These are phyloP conservation scores for Alloplasta piceator DNA, from an alignment of 2,888 invertebrate species.

Conservation along the genomic window DNA sequence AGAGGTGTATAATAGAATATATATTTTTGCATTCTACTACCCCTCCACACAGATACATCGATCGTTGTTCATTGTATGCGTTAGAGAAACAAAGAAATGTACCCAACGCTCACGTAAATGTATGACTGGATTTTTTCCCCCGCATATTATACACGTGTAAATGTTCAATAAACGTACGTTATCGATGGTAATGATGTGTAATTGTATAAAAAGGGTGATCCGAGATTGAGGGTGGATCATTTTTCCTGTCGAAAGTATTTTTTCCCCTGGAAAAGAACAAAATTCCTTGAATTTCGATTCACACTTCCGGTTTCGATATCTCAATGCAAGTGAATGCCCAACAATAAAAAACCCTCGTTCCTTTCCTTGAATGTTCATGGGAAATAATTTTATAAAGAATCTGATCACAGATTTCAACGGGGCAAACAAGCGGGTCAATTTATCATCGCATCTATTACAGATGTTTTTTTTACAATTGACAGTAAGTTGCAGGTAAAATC, in stretches of 20 bases:
- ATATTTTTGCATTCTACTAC: constrained; percentile 53
- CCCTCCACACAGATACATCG: neutral
- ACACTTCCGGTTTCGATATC: constrained; percentile 18
- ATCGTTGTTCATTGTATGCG: constrained; percentile 19
- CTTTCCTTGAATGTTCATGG: too few species aligned
- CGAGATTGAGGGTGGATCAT: neutral
- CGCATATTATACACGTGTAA: constrained; percentile 62
- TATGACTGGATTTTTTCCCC: constrained; percentile 51
- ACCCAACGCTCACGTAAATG: constrained; percentile 34
- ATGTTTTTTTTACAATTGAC: constrained; percentile 32
- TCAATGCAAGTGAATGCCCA: neutral
- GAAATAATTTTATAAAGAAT: too few species aligned
- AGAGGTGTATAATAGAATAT: constrained; percentile 49
- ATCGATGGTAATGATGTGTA: constrained; percentile 67
- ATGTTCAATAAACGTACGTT: constrained; percentile 67
- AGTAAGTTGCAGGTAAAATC: constrained; percentile 71
- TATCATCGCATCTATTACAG: neutral
- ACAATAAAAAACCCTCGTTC: neutral
- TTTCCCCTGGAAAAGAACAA: neutral
- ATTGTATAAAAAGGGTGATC: constrained; percentile 35
- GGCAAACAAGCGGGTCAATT: neutral
- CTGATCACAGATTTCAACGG: too few species aligned
- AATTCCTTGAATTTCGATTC: constrained; percentile 14
- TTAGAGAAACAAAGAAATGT: constrained; percentile 28
- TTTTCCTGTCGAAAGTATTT: neutral